Evolutionary conservation across 2,888 invertebrate species (phyloP).

Genomic region (Polyommatus icarus): DNA sequence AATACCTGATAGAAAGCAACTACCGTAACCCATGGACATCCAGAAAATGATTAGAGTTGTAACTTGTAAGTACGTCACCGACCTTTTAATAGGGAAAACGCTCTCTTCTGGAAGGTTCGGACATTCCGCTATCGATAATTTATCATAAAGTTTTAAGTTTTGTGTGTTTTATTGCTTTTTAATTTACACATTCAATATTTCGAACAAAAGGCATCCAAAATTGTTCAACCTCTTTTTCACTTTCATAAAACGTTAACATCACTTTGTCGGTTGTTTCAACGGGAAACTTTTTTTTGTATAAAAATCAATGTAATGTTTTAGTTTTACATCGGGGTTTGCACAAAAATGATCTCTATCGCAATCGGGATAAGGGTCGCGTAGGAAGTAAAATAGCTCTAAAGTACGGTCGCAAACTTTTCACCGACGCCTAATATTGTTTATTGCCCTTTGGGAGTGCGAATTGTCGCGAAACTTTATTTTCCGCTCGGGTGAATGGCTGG

Average conservation of each 20-base stretch:
- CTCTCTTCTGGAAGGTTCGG: not conserved
- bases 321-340: not conserved
- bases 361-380: not conserved
- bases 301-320: slow-evolving; percentile 32
- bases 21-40: too few species aligned
- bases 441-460: slow-evolving; percentile 41
- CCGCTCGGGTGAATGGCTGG: slow-evolving; percentile 53
- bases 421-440: slow-evolving; percentile 40
- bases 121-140: not conserved
- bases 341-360: not conserved
- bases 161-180: not conserved
- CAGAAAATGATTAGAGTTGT: too few species aligned
- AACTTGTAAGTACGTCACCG: not conserved
- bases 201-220: not conserved
- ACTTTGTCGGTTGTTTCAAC: not conserved
- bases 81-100: not conserved
- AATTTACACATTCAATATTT: not conserved
- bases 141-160: not conserved
- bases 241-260: slow-evolving; percentile 17
- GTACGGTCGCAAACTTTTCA: not conserved
- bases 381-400: not conserved
- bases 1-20: too few species aligned
- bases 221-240: not conserved
- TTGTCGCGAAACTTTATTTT: slow-evolving; percentile 63
- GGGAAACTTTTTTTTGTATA: slow-evolving; percentile 17